Evolutionary conservation across 2,797 vertebrate species (phyloP).

Genomic region (Columba guinea): DNA sequence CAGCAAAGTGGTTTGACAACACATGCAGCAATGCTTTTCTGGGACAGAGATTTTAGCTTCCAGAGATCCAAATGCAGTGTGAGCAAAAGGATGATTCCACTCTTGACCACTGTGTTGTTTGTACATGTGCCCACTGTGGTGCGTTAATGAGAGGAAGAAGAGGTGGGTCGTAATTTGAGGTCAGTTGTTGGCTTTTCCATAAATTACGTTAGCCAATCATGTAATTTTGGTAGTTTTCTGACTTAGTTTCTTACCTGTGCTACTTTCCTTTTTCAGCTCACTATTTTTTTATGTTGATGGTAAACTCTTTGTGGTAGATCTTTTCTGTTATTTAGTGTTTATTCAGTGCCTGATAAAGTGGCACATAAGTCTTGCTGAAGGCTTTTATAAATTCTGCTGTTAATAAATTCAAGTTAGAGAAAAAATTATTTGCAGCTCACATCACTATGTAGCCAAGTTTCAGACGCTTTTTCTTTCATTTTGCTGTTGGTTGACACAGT

Average conservation of each 20-base stretch:
- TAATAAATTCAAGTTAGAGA: constrained; percentile 4
- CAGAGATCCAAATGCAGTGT: not conserved
- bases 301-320: not conserved
- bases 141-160: not conserved
- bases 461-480: constrained; percentile 7
- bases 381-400: constrained; percentile 19
- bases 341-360: not conserved
- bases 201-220: not conserved
- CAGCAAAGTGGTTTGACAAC: not conserved
- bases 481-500: not conserved
- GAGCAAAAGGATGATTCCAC: not conserved
- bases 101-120: not conserved
- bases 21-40: not conserved
- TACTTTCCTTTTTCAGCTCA: not conserved
- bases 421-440: constrained; percentile 9
- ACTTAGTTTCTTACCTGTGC: not conserved
- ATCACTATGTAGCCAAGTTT: not conserved
- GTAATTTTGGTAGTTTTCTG: not conserved
- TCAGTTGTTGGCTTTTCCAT: not conserved
- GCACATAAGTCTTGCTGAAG: not conserved
- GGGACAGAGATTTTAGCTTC: not conserved
- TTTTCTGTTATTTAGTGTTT: constrained; percentile 23
- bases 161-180: not conserved
- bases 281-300: not conserved
- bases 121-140: not conserved